Percentiles rank a stretch among this genome's conserved stretches.
Conservation (phyloP, 1,140 invertebrate species). For the Leptinotarsa texana region DNA sequence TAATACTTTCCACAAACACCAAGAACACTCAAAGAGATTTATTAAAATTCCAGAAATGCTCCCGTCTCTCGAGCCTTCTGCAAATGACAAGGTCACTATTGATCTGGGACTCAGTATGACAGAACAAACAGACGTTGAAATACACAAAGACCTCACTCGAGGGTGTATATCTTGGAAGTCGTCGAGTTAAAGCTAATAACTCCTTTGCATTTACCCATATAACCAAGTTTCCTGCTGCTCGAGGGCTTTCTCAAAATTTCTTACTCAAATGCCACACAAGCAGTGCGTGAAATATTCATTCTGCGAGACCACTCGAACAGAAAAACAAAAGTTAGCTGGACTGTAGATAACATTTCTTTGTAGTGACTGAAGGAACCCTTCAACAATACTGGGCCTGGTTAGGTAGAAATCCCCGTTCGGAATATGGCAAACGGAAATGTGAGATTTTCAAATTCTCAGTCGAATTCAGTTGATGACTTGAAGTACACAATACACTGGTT, state of each 20-base stretch:
- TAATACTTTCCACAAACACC: neutral
- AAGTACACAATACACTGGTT: too few species aligned
- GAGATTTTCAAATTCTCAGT: too few species aligned
- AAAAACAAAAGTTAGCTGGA: neutral
- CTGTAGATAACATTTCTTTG: neutral
- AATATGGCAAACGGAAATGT: too few species aligned
- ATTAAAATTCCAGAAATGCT: constrained; percentile 4
- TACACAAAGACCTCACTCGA: constrained; percentile 15
- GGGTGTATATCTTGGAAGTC: constrained; percentile 16
- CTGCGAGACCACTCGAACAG: constrained; percentile 4
- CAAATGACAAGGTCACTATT: constrained; percentile 22
- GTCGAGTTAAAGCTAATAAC: constrained; percentile 14
- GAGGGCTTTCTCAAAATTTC: constrained; percentile 4
- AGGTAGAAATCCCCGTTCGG: too few species aligned
- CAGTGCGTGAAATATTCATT: constrained; percentile 3
- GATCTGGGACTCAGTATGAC: constrained; percentile 12
- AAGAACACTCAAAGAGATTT: neutral
- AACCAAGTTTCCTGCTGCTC: constrained; percentile 10
- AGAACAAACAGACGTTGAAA: constrained; percentile 19
- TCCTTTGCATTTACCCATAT: constrained; percentile 11
- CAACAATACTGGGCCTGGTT: too few species aligned
- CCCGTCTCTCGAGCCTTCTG: neutral
- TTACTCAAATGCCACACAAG: constrained; percentile 7
- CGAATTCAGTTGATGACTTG: too few species aligned
- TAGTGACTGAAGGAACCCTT: too few species aligned